Evolutionary conservation across 2,113 vertebrate species (phyloP).

Genomic region (Pheucticus melanocephalus): DNA sequence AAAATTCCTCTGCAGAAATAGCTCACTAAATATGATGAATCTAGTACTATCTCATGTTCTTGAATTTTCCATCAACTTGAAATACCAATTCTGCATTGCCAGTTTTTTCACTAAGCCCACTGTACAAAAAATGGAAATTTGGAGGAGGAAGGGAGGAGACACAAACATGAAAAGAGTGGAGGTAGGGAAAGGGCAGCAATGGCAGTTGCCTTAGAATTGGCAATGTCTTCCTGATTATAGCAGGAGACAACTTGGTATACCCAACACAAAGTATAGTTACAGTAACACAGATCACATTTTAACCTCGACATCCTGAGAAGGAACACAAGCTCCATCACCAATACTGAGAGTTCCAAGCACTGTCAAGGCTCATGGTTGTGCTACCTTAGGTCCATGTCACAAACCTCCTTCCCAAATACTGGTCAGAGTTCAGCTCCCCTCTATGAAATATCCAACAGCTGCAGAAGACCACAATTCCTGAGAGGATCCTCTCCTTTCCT

Average conservation of each 20-base stretch:
- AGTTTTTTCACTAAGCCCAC: neutral
- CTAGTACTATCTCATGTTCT: neutral
- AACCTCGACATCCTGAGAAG: neutral
- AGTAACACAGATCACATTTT: neutral
- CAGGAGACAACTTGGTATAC: neutral
- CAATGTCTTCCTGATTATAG: neutral
- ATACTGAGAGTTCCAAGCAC: neutral
- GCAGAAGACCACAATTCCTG: neutral
- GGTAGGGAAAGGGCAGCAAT: neutral
- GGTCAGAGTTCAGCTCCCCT: neutral
- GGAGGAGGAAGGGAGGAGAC: neutral
- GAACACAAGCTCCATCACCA: neutral
- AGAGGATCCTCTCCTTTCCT: neutral
- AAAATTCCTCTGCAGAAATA: neutral
- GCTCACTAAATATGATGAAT: neutral
- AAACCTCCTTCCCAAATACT: neutral
- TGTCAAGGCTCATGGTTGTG: fast-evolving
- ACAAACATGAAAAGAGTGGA: neutral
- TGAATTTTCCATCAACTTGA: neutral
- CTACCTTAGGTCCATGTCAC: neutral
- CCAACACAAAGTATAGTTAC: neutral
- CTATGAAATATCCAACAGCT: neutral
- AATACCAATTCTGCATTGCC: neutral
- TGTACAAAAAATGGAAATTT: neutral
- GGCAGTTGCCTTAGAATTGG: neutral